Evolutionary conservation across 1,140 invertebrate genomes (phyloP).

Genomic region (Philotrypesis tridentata): DNA sequence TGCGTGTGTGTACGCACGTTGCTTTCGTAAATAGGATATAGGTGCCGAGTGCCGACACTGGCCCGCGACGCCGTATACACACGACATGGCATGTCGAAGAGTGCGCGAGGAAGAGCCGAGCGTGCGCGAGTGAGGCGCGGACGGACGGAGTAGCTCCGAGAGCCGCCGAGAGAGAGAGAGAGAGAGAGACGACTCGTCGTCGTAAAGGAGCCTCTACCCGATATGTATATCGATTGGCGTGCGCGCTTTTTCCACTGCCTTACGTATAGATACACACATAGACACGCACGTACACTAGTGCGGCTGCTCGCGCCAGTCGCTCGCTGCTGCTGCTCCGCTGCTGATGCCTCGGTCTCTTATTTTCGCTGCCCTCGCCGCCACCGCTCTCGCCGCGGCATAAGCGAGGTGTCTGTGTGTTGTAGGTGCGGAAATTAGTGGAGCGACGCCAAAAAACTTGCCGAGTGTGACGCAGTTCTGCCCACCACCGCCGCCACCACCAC

Average conservation of each 20-base stretch:
- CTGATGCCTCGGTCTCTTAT: constrained; percentile 23
- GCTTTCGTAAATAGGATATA: constrained; percentile 35
- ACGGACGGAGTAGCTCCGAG: no score
- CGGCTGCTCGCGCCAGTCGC: constrained; percentile 12
- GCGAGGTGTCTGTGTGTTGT: constrained; percentile 31
- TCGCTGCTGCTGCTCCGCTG: constrained; percentile 1
- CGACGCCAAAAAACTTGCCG: constrained; percentile 37
- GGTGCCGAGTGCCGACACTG: no score
- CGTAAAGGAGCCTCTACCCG: constrained; percentile 14
- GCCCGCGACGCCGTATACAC: no score
- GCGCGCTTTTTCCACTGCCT: constrained; percentile 39
- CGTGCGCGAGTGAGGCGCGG: neutral
- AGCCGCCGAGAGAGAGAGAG: neutral
- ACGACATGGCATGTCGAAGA: neutral
- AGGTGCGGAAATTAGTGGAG: constrained; percentile 49
- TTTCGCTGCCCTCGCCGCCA: neutral
- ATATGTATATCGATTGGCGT: constrained; percentile 49
- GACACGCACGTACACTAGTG: neutral
- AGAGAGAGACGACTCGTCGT: neutral
- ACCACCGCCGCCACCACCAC: no score
- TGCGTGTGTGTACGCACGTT: constrained; percentile 23
- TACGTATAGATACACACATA: no score
- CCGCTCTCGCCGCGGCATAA: neutral
- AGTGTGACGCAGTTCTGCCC: constrained; percentile 42
- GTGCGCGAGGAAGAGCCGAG: neutral